Percentiles rank a stretch among this genome's conserved stretches.
Evolutionary conservation across 2,888 invertebrate species (phyloP).

Genomic region (Sicus ferrugineus): DNA sequence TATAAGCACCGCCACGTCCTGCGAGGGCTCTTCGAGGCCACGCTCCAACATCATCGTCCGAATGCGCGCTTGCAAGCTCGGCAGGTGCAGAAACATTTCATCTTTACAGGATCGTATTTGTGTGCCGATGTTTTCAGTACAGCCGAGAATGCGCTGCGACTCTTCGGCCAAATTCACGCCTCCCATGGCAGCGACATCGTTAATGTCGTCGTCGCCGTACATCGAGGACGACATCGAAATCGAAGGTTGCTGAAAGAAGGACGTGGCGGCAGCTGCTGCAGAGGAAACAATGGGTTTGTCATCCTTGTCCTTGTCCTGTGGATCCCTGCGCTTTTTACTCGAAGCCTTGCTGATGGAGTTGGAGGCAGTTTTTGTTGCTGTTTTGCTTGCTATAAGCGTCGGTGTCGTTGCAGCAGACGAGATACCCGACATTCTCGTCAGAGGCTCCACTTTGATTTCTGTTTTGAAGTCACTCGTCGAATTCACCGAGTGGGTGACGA

Average conservation of each 20-base stretch:
- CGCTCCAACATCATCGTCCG: slow-evolving; percentile 77
- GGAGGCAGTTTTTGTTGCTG: slow-evolving; percentile 59
- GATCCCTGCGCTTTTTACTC: slow-evolving; percentile 81
- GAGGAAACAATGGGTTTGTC: slow-evolving; percentile 45
- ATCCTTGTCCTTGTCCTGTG: slow-evolving; percentile 66
- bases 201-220: slow-evolving; percentile 93
- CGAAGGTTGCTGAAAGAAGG: slow-evolving; percentile 67
- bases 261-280: slow-evolving; percentile 58
- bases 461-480: slow-evolving; percentile 47
- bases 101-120: slow-evolving; percentile 93
- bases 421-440: slow-evolving; percentile 38
- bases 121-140: slow-evolving; percentile 88
- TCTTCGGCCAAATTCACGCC: slow-evolving; percentile 97
- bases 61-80: slow-evolving; percentile 79
- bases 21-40: slow-evolving; percentile 82
- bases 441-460: slow-evolving; percentile 50
- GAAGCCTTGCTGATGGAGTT: slow-evolving; percentile 67
- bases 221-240: slow-evolving; percentile 65
- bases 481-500: slow-evolving; percentile 45
- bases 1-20: slow-evolving; percentile 88
- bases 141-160: slow-evolving; percentile 90
- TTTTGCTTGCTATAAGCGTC: slow-evolving; percentile 32
- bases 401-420: slow-evolving; percentile 34
- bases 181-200: slow-evolving; percentile 99
- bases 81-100: slow-evolving; percentile 83